Base-by-base conservation (phyloP, 2,797 vertebrate species). In the Salarias fasciatus region DNA sequence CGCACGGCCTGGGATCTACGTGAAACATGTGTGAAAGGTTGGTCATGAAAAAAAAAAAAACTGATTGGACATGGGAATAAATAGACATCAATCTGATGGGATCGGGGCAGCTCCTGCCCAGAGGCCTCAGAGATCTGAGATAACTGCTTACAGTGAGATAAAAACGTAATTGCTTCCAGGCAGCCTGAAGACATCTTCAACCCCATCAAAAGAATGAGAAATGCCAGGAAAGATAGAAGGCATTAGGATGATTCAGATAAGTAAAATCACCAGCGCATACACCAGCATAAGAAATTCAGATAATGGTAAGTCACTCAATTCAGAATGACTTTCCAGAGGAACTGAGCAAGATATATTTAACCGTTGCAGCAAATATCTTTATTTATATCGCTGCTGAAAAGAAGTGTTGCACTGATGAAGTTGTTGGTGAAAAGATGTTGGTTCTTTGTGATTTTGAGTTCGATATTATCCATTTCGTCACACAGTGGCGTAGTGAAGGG, bases 11-110 rank as follows among this genome's bases (percentile, higher is more conserved):
- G 51, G 36, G 61, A 54, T 71, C 44, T 49, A 14, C 67, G 74
- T 74, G 52, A 71, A 76, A 68, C 44, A 70, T 51, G 51, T 46
- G 51, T 30, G 63, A 50, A 54, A 38, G 80, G 66, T 58, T 56
- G 63, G 53, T 70, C 53, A 49, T 69, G 31, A 82, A 78, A 76
- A 63, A 72, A 66, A 30, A 38, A 53, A 10, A 72, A 68, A 78
- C 2, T 24, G 18, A 2, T 24, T 24, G 18, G 18, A 24, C 3
- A 5, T 24, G 45, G 81, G 58, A 74, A 74, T 69, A 72, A 80
- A 57, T 70, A 77, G 24, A 77, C 37, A 31, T 52, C 58, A 66
- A 60, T 64, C 70, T 73, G 70, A 41, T 72, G 74, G 54, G 58
- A 70, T 66, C 47, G 60, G 71, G 70, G 37, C 48, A 50, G 59